These are phyloP conservation scores for Vanessa atalanta DNA, from an alignment of 1,140 invertebrate genomes.

Conservation along the genomic window DNA sequence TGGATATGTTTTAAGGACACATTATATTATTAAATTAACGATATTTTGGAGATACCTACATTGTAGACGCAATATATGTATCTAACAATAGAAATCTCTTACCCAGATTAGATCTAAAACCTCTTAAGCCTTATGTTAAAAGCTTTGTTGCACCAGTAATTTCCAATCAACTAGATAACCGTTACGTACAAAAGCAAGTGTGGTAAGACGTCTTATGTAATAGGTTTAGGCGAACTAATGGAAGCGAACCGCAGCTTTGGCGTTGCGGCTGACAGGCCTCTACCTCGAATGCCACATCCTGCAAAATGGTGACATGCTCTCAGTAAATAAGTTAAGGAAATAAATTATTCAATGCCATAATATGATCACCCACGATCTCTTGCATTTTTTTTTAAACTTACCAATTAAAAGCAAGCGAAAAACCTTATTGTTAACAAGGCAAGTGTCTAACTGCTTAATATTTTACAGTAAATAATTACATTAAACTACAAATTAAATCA, in stretches of 20 bases:
- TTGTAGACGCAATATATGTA: no score
- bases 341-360: conserved; percentile 24
- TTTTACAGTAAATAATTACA: no score
- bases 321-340: conserved; percentile 37
- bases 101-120: conserved; percentile 14
- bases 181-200: conserved; percentile 26
- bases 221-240: conserved; percentile 67
- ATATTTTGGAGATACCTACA: no score
- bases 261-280: conserved; percentile 58
- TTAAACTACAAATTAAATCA: no score
- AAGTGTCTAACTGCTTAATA: no score
- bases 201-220: conserved; percentile 59
- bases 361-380: neutral
- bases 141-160: conserved; percentile 31
- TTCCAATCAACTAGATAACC: conserved; percentile 30
- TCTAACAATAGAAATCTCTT: conserved; percentile 15
- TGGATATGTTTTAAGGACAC: no score
- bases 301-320: conserved; percentile 50
- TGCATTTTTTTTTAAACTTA: no score
- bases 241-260: conserved; percentile 64
- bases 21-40: no score
- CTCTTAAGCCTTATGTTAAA: conserved; percentile 14
- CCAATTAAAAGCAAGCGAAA: no score
- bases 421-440: no score
- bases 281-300: conserved; percentile 51